Evolutionary conservation across 2,797 vertebrate genomes (phyloP), one percentile per base, ranked within the genome.

Genomic region (Danio tinwini): DNA sequence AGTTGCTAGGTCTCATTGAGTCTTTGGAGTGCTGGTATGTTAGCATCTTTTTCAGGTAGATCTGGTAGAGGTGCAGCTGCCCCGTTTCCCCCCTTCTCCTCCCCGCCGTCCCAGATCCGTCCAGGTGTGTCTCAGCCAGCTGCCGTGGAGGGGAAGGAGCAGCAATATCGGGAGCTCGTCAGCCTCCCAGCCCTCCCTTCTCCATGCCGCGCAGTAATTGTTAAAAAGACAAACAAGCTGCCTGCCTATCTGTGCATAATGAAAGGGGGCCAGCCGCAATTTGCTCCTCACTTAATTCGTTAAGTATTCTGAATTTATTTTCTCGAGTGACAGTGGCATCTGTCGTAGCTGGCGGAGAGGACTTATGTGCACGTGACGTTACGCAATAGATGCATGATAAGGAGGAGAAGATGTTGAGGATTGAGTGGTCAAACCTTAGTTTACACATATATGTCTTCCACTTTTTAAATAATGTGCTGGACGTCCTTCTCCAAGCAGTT

Each of bases 231-330:
- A 93, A 93, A 94, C 93, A 93, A 90, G 91, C 90, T 90, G 90
- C 88, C 88, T 89, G 88, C 88, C 88, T 90, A 91, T 91, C 87
- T 90, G 91, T 88, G 89, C 90, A 90, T 92, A 91, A 93, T 94
- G 93, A 93, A 92, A 90, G 90, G 88, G 76, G 93, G 91, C 92
- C 92, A 92, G 91, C 90, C 89, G 92, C 93, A 93, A 94, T 94
- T 94, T 94, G 92, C 92, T 93, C 92, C 92, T 92, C 91, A 90
- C 93, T 94, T 94, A 94, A 94, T 94, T 94, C 90, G 90, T 92
- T 94, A 94, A 94, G 91, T 93, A 93, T 93, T 94, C 89, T 88
- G 90, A 93, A 93, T 94, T 92, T 92, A 93, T 94, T 93, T 92
- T 92, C 92, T 93, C 91, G 83, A 77, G 90, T 93, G 93, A 93